Evolutionary conservation across 92 coral and sea anemone genomes (phyloP).

Genomic region (Phenganax marumi): DNA sequence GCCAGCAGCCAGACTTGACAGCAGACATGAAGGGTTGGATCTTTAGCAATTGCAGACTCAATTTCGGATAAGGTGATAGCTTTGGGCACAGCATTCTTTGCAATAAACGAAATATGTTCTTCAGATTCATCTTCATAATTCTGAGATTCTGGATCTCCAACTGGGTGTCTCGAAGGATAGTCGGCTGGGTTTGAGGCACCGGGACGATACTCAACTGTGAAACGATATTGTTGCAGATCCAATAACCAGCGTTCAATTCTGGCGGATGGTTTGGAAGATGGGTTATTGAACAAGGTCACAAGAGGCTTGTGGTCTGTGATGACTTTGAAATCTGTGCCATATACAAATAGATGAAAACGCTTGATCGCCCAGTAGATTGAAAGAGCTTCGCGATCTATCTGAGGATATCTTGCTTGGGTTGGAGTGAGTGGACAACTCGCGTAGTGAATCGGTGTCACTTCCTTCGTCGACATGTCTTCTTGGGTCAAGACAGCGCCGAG

Average conservation of each 20-base stretch:
- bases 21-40: constrained; percentile 48
- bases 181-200: constrained; percentile 44
- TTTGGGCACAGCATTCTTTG: constrained; percentile 55
- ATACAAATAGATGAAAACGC: constrained; percentile 50
- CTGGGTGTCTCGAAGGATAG: constrained; percentile 56
- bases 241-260: constrained; percentile 50
- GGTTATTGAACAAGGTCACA: constrained; percentile 46
- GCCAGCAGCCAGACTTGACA: constrained; percentile 44
- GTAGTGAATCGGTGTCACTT: constrained; percentile 58
- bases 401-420: constrained; percentile 50
- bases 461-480: constrained; percentile 34
- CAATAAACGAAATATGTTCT: constrained; percentile 49
- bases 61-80: constrained; percentile 49
- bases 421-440: constrained; percentile 52
- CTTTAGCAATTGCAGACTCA: constrained; percentile 35
- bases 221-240: constrained; percentile 48
- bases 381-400: constrained; percentile 51
- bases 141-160: constrained; percentile 37
- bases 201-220: constrained; percentile 53
- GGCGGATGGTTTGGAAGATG: constrained; percentile 50
- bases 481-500: constrained; percentile 62
- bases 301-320: constrained; percentile 53
- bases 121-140: constrained; percentile 26
- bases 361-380: constrained; percentile 58
- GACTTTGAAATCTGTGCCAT: constrained; percentile 43